Percentiles rank a stretch among this genome's conserved stretches.
These are phyloP conservation scores for Salpingus planirostris DNA, from an alignment of 2,888 invertebrate genomes.

Conservation along the genomic window DNA sequence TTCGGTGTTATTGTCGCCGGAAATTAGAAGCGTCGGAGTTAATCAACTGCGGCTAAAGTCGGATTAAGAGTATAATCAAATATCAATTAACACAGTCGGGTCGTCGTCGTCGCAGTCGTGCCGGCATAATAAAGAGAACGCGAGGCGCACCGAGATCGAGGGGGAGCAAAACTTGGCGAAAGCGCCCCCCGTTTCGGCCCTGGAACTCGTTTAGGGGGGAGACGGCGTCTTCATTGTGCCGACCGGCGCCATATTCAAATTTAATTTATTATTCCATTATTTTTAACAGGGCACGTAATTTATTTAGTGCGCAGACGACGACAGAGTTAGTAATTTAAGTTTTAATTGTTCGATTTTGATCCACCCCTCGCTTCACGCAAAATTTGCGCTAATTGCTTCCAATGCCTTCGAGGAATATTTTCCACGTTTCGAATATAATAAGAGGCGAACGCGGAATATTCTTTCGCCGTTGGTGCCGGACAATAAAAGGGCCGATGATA, in stretches of 20 bases:
- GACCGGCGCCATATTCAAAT: slow-evolving; percentile 18
- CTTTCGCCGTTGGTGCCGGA: no score
- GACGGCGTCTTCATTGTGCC: slow-evolving; percentile 19
- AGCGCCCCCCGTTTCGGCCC: not conserved
- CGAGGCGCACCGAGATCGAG: no score
- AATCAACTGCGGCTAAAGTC: slow-evolving; percentile 37
- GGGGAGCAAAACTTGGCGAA: no score
- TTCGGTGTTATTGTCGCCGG: slow-evolving; percentile 31
- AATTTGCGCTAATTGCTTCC: no score
- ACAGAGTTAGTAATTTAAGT: slow-evolving; percentile 19
- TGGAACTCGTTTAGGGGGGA: slow-evolving; percentile 1
- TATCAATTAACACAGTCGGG: slow-evolving; percentile 37
- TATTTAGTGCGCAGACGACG: slow-evolving; percentile 19
- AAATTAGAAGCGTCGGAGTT: slow-evolving; percentile 33
- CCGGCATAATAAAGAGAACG: no score
- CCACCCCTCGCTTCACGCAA: no score
- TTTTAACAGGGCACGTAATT: slow-evolving; percentile 23
- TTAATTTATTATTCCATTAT: slow-evolving; percentile 37
- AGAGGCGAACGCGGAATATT: no score
- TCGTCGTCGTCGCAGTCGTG: no score
- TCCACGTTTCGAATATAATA: no score
- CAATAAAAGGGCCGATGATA: no score
- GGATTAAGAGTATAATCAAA: slow-evolving; percentile 40
- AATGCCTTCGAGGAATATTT: no score
- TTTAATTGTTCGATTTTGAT: slow-evolving; percentile 17